phyloP scores from a whole-genome alignment of 2,888 invertebrate genomes.

The Griposia aprilina region DNA sequence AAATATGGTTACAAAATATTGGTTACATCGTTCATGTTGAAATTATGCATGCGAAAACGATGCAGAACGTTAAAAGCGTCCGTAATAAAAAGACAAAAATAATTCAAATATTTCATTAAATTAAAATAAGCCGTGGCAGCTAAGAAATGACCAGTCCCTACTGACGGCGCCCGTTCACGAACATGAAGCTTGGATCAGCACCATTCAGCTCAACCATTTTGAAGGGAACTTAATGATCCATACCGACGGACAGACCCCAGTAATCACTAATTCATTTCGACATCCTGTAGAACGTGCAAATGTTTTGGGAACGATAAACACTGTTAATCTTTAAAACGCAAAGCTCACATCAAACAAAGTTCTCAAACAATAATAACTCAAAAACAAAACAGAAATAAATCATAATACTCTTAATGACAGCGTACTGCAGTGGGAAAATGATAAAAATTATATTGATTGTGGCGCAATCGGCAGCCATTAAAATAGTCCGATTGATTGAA shows the following conservation, averaged over 20 bases:
- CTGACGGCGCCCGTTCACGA: no score
- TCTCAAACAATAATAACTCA: conserved; percentile 55
- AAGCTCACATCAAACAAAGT: conserved; percentile 47
- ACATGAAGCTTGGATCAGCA: no score
- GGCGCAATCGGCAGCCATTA: conserved; percentile 81
- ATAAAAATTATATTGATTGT: conserved; percentile 77
- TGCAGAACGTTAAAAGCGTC: no score
- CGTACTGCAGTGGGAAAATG: conserved; percentile 75
- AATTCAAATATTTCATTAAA: no score
- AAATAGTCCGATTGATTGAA: conserved; percentile 84
- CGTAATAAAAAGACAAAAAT: no score
- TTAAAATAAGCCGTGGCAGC: no score
- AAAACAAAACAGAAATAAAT: conserved; percentile 63
- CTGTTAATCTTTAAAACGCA: background rate
- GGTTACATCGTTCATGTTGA: no score
- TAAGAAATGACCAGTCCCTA: no score
- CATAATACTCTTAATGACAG: conserved; percentile 74
- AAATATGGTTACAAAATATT: no score
- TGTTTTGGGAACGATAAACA: background rate
- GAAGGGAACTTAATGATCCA: no score
- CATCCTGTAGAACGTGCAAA: background rate
- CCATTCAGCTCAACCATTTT: no score
- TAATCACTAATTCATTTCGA: background rate
- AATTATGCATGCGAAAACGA: no score
- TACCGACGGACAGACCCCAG: background rate